Conservation (phyloP, 2,888 invertebrate genomes). For the Drosophila nigricruria region DNA sequence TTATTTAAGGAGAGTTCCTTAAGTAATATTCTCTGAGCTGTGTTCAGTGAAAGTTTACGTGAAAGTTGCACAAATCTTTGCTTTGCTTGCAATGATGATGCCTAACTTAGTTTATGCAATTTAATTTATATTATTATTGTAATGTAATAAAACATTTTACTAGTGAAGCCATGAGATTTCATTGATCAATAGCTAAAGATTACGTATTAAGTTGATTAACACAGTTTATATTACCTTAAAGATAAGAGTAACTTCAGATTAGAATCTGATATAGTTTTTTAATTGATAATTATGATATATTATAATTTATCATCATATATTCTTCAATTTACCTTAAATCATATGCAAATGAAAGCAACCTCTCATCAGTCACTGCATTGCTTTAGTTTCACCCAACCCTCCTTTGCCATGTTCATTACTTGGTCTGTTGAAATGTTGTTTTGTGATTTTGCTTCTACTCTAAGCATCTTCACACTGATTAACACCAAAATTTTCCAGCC, state of each 20-base stretch:
- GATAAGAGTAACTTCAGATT: too few relatives aligned
- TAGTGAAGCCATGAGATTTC: too few relatives aligned
- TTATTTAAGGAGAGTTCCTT: slow-evolving; percentile 7
- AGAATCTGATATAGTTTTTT: too few relatives aligned
- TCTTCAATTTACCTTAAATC: too few relatives aligned
- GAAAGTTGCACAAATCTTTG: not conserved
- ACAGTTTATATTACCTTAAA: too few relatives aligned
- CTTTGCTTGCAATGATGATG: not conserved
- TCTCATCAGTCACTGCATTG: too few relatives aligned
- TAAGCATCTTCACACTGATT: slow-evolving; percentile 57
- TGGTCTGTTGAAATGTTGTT: not conserved
- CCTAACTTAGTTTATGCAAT: not conserved
- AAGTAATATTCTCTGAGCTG: not conserved
- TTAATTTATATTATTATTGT: not conserved
- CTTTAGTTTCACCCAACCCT: not conserved
- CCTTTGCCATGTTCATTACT: not conserved
- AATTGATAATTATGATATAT: too few relatives aligned
- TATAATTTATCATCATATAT: too few relatives aligned
- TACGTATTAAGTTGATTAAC: too few relatives aligned
- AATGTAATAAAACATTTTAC: too few relatives aligned
- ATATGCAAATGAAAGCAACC: too few relatives aligned
- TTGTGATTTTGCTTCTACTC: not conserved
- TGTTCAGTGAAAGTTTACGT: not conserved
- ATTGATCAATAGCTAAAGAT: too few relatives aligned
- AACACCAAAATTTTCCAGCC: slow-evolving; percentile 59